Evolutionary conservation across 2,888 invertebrate genomes (phyloP).

Genomic region (Tillus elongatus): DNA sequence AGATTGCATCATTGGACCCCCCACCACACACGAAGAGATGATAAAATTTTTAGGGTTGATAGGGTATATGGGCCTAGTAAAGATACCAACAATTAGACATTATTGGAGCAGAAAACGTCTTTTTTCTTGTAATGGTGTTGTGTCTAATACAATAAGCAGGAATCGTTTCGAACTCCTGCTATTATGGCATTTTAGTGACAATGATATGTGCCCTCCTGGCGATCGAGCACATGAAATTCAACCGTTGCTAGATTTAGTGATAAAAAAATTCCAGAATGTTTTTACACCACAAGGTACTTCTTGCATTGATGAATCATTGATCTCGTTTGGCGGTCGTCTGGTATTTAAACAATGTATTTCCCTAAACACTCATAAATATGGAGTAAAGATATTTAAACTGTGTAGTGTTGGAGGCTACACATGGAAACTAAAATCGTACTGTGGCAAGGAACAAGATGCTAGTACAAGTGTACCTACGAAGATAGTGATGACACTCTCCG

Average conservation of each 20-base stretch:
- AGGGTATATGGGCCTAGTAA: slow-evolving; percentile 19
- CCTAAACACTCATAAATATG: no score
- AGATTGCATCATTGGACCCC: no score
- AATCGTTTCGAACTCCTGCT: slow-evolving; percentile 18
- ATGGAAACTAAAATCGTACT: slow-evolving; percentile 12
- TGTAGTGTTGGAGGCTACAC: slow-evolving; percentile 10
- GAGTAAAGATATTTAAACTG: slow-evolving; percentile 13
- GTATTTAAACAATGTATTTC: no score
- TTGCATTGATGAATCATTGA: slow-evolving; percentile 8
- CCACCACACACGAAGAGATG: no score
- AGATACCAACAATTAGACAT: slow-evolving; percentile 14
- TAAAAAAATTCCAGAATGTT: slow-evolving; percentile 7
- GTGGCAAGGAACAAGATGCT: slow-evolving; percentile 11
- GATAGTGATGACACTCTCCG: no score
- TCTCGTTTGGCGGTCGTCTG: slow-evolving; percentile 9
- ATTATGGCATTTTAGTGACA: no score
- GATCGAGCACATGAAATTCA: no score
- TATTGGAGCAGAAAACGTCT: slow-evolving; percentile 18
- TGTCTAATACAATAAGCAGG: slow-evolving; percentile 15
- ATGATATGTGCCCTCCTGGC: no score
- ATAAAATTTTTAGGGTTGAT: no score
- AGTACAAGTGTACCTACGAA: no score
- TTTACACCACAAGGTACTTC: no score
- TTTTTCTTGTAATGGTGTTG: slow-evolving; percentile 14
- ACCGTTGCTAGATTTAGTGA: slow-evolving; percentile 5